phyloP scores from a whole-genome alignment of 2,888 invertebrate genomes.

The Rotaria sp. region DNA sequence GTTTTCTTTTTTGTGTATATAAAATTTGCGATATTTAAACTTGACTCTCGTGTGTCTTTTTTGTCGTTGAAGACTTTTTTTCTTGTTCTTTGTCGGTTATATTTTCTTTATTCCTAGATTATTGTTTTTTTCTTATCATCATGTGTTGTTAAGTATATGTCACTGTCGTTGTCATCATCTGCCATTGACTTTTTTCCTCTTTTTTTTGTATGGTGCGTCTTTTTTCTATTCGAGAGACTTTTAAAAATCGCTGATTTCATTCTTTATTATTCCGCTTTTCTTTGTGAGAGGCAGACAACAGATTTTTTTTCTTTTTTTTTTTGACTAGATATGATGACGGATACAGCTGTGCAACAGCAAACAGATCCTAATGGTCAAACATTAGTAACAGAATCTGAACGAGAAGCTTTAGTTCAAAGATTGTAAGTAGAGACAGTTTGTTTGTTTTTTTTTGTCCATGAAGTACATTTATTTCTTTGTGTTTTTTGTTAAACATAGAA shows the following conservation, averaged over 20 bases:
- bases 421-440: background rate
- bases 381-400: background rate
- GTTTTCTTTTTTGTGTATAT: background rate
- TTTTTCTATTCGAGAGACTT: background rate
- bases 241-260: background rate
- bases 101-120: background rate
- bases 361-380: background rate
- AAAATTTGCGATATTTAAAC: slow-evolving; percentile 8
- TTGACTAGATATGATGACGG: background rate
- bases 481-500: background rate
- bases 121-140: background rate
- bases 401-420: background rate
- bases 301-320: background rate
- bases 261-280: background rate
- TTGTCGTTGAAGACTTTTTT: background rate
- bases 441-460: background rate
- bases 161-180: background rate
- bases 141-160: background rate
- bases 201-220: background rate
- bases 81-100: background rate
- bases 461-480: too few species aligned
- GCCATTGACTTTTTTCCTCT: background rate
- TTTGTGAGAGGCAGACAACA: background rate
- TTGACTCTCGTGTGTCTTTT: background rate
- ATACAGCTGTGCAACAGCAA: background rate